Evolutionary conservation across 2,888 invertebrate genomes (phyloP).

Genomic region (Ceramica pisi): DNA sequence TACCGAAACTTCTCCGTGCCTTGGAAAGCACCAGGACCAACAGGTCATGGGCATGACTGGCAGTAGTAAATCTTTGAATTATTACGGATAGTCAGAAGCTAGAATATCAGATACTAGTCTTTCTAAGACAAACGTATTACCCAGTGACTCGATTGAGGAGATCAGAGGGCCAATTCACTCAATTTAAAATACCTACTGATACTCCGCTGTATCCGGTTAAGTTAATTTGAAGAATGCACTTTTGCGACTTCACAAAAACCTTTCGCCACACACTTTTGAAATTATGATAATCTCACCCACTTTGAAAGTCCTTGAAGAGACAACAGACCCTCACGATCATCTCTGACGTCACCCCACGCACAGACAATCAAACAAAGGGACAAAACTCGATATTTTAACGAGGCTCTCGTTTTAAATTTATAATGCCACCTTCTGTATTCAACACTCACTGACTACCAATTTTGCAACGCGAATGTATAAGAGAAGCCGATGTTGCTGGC

Average conservation of each 20-base stretch:
- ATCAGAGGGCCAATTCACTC: too few relatives aligned
- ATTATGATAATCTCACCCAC: slow-evolving; percentile 49
- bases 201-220: neutral
- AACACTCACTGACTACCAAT: slow-evolving; percentile 83
- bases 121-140: too few relatives aligned
- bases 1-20: too few relatives aligned
- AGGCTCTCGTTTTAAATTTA: slow-evolving; percentile 87
- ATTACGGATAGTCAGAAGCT: too few relatives aligned
- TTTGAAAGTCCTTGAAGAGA: slow-evolving; percentile 27
- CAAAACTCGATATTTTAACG: slow-evolving; percentile 86
- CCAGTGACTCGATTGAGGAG: too few relatives aligned
- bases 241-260: neutral
- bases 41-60: too few relatives aligned
- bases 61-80: too few relatives aligned
- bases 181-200: too few relatives aligned
- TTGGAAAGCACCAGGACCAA: too few relatives aligned
- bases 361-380: slow-evolving; percentile 69
- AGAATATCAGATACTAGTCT: too few relatives aligned
- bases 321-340: slow-evolving; percentile 23
- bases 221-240: neutral
- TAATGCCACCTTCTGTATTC: slow-evolving; percentile 88
- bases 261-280: neutral
- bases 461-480: slow-evolving; percentile 74
- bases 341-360: slow-evolving; percentile 64
- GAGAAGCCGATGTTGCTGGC: slow-evolving; percentile 59